Evolutionary conservation across 2,113 vertebrate genomes (phyloP).

Genomic region (Labeo rohita): DNA sequence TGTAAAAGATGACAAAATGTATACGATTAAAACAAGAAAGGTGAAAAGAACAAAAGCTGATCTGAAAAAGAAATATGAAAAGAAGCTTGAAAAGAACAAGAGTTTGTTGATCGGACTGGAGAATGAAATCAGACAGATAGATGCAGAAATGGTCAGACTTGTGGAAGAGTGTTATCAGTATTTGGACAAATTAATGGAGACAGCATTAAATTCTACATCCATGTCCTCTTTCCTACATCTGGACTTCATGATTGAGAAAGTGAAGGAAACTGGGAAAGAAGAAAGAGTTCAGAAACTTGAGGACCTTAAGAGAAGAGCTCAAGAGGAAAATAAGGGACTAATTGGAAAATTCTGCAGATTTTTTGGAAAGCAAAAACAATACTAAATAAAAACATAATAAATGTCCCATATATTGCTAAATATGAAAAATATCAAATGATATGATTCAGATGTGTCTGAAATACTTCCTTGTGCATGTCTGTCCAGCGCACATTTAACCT

Average conservation of each 20-base stretch:
- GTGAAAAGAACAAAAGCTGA: neutral
- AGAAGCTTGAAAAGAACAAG: neutral
- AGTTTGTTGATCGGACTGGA: neutral
- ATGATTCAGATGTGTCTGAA: too few species aligned
- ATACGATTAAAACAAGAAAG: neutral
- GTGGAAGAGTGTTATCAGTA: too few species aligned
- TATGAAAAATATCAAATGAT: too few species aligned
- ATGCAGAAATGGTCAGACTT: too few species aligned
- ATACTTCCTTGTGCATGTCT: too few species aligned
- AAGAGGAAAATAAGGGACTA: too few species aligned
- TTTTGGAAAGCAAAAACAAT: too few species aligned
- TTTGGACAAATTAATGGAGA: neutral
- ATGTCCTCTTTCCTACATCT: neutral
- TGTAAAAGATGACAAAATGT: constrained; percentile 17
- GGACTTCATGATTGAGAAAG: neutral
- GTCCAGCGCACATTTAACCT: too few species aligned
- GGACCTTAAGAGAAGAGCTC: neutral
- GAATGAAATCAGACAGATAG: neutral
- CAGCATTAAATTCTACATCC: constrained; percentile 17
- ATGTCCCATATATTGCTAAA: too few species aligned
- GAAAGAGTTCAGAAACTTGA: neutral
- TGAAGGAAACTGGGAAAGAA: neutral
- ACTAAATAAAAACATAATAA: too few species aligned
- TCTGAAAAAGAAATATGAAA: constrained; percentile 16
- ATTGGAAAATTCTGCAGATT: too few species aligned